Evolutionary conservation across 2,888 invertebrate genomes (phyloP).

Genomic region (Drosophila neonasuta): DNA sequence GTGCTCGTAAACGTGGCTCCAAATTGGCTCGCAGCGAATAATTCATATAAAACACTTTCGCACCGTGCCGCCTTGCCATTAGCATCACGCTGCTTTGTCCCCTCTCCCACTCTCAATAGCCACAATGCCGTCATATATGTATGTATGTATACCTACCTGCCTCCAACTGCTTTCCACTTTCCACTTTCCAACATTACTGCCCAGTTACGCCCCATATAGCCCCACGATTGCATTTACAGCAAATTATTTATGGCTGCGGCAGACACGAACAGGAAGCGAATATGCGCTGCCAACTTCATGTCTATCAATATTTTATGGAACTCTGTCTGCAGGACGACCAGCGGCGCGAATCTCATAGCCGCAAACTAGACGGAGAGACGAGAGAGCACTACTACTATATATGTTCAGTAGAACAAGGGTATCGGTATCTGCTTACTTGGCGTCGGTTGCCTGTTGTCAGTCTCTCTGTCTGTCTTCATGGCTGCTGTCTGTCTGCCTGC

Average conservation of each 20-base stretch:
- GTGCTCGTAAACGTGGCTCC: conserved; percentile 77
- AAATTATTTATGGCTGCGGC: conserved; percentile 78
- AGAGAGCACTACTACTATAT: conserved; percentile 9
- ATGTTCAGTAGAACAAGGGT: conserved; percentile 33
- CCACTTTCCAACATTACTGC: conserved; percentile 20
- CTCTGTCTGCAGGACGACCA: conserved; percentile 67
- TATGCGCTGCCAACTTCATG: conserved; percentile 78
- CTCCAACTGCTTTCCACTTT: neutral
- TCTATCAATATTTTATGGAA: conserved; percentile 78
- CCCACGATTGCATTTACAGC: conserved; percentile 77
- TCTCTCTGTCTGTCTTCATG: conserved; percentile 12
- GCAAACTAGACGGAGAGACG: conserved; percentile 35
- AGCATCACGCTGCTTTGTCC: conserved; percentile 59
- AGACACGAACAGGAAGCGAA: conserved; percentile 76
- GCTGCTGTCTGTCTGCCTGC: conserved; percentile 6
- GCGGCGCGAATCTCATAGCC: conserved; percentile 38
- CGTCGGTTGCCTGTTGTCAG: conserved; percentile 20
- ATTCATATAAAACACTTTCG: conserved; percentile 78
- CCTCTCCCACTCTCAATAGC: neutral
- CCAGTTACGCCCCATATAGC: conserved; percentile 67
- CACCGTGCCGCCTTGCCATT: conserved; percentile 70
- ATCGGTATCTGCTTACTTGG: conserved; percentile 59
- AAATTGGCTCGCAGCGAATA: conserved; percentile 75
- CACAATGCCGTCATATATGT: conserved; percentile 6
- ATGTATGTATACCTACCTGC: conserved; percentile 9